These are phyloP conservation scores for Struthio camelus DNA, from an alignment of 2,113 vertebrate genomes.

Conservation along the genomic window DNA sequence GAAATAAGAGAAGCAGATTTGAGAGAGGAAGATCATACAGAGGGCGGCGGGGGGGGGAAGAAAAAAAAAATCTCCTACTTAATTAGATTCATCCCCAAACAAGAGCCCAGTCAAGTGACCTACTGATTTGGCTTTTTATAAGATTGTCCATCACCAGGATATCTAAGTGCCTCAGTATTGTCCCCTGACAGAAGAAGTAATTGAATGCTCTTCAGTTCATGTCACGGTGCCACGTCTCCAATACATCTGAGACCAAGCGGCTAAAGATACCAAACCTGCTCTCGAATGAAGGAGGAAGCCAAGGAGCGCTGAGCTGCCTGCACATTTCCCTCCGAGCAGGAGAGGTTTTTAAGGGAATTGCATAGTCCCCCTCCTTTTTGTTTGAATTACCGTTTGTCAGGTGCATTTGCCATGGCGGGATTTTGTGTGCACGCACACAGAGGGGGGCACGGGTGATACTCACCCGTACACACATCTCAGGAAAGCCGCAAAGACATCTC, in stretches of 20 bases:
- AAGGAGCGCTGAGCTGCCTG: not conserved
- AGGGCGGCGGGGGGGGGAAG: too few relatives aligned
- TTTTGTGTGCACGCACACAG: fast-evolving
- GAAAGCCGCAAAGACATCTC: not conserved
- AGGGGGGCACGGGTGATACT: not conserved
- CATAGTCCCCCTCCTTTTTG: not conserved
- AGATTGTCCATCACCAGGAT: not conserved
- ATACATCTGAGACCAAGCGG: not conserved
- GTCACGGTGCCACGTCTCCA: not conserved
- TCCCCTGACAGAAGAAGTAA: not conserved
- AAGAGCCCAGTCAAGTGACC: not conserved
- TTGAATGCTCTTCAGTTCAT: not conserved
- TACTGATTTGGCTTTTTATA: not conserved
- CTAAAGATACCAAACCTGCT: not conserved
- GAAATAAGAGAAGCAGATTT: not conserved
- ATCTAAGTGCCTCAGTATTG: not conserved
- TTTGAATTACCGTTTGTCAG: not conserved
- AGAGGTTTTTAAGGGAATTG: not conserved
- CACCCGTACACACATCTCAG: not conserved
- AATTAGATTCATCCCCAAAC: not conserved
- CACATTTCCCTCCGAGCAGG: not conserved
- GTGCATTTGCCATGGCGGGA: not conserved
- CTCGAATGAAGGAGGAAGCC: not conserved
- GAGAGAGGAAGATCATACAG: not conserved
- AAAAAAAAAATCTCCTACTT: not conserved